A percentile compares a stretch with the other conserved stretches of the same genome.
phyloP scores from a whole-genome alignment of 2,113 vertebrate species.

The Copsychus sechellarum region DNA sequence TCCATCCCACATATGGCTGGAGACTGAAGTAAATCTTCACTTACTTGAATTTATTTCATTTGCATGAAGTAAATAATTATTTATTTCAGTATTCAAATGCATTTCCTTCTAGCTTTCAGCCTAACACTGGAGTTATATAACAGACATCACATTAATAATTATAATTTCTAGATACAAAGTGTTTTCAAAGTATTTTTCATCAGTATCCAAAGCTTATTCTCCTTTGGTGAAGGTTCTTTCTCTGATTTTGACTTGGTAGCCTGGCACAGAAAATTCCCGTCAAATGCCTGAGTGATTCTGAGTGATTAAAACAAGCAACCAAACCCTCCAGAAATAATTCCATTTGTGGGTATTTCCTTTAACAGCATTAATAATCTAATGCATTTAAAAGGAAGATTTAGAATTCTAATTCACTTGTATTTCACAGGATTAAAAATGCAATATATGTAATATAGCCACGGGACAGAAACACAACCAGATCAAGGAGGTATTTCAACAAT shows the following conservation, averaged over 20 bases:
- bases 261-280: slow-evolving; percentile 4
- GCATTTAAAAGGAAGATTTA: slow-evolving; percentile 53
- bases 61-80: not conserved
- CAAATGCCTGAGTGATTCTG: not conserved
- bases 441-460: not conserved
- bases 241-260: not conserved
- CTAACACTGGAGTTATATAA: not conserved
- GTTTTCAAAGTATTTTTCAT: not conserved
- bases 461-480: not conserved
- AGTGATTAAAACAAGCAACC: slow-evolving; percentile 33
- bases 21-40: not conserved
- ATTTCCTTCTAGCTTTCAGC: not conserved
- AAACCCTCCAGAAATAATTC: slow-evolving; percentile 49
- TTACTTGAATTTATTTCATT: not conserved
- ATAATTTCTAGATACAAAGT: not conserved
- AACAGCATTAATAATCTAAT: slow-evolving; percentile 58
- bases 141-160: not conserved
- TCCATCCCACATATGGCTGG: not conserved
- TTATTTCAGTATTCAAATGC: not conserved
- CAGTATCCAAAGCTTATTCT: not conserved
- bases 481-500: not conserved
- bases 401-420: slow-evolving; percentile 32
- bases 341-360: slow-evolving; percentile 55
- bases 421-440: slow-evolving; percentile 50
- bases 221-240: not conserved